Percentiles rank a stretch among this genome's conserved stretches.
phyloP scores from a whole-genome alignment of 2,113 vertebrate genomes.

The Myotis brandtii region DNA sequence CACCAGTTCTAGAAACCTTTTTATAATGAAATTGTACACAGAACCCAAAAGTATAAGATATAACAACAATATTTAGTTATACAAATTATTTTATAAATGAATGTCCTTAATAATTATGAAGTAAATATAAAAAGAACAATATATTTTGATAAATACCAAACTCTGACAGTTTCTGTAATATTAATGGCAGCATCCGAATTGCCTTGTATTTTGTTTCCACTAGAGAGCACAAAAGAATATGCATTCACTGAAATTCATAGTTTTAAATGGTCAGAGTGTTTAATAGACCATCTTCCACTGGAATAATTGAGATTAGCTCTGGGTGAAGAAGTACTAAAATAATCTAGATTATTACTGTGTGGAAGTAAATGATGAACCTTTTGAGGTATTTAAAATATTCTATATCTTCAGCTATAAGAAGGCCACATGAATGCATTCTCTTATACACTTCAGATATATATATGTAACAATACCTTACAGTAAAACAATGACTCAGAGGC shows the following conservation, averaged over 20 bases:
- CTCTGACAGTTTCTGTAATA: neutral
- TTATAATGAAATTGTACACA: neutral
- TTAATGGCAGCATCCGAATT: neutral
- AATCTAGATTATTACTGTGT: neutral
- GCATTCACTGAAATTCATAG: neutral
- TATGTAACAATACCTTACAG: neutral
- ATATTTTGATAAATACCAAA: neutral
- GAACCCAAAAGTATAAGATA: neutral
- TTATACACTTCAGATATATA: neutral
- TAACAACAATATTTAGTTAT: neutral
- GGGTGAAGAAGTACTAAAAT: neutral
- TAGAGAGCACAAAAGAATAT: neutral
- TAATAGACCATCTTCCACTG: neutral
- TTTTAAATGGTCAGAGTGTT: neutral
- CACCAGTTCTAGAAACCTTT: neutral
- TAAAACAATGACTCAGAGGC: neutral
- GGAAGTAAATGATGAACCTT: neutral
- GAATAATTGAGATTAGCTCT: neutral
- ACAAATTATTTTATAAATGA: neutral
- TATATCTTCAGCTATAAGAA: neutral
- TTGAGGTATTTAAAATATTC: neutral
- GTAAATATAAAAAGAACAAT: neutral
- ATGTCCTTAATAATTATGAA: constrained; percentile 6
- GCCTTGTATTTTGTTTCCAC: neutral
- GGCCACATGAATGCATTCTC: neutral